Evolutionary conservation across 2,888 invertebrate species (phyloP).

Genomic region (Aproaerema taeniolella): DNA sequence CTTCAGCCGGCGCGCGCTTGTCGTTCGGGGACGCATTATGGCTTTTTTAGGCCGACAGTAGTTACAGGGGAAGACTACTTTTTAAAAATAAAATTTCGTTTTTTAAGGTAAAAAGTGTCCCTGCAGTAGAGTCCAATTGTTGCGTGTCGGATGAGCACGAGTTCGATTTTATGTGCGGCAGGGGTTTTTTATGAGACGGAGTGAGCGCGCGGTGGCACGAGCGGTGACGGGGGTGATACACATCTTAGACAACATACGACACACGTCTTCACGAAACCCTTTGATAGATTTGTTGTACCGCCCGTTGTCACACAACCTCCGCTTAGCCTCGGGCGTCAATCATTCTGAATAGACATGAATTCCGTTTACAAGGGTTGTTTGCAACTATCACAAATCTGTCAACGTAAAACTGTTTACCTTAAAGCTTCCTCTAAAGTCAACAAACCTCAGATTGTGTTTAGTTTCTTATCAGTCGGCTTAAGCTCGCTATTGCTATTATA

Average conservation of each 20-base stretch:
- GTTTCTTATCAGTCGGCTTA: too few species aligned
- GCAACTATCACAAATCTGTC: too few species aligned
- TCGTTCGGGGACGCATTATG: constrained; percentile 60
- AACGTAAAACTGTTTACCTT: too few species aligned
- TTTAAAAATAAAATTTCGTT: constrained; percentile 72
- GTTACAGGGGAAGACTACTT: constrained; percentile 59
- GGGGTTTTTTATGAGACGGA: constrained; percentile 71
- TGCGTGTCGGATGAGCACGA: constrained; percentile 77
- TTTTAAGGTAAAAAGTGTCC: constrained; percentile 70
- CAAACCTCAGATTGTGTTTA: too few species aligned
- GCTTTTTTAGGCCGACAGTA: constrained; percentile 68
- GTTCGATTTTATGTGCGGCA: constrained; percentile 65
- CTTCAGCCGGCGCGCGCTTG: constrained; percentile 72
- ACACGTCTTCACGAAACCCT: constrained; percentile 45
- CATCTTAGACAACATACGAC: constrained; percentile 29
- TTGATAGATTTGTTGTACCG: constrained; percentile 33
- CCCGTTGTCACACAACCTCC: constrained; percentile 24
- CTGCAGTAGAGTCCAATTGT: constrained; percentile 70
- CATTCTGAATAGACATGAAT: too few species aligned
- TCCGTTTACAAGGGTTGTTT: too few species aligned
- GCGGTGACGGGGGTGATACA: constrained; percentile 28
- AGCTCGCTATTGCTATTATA: too few species aligned
- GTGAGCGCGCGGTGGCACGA: constrained; percentile 42
- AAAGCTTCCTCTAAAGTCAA: too few species aligned
- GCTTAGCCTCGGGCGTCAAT: too few species aligned